phyloP scores from a whole-genome alignment of 1,140 invertebrate genomes.

The Venturia canescens region DNA sequence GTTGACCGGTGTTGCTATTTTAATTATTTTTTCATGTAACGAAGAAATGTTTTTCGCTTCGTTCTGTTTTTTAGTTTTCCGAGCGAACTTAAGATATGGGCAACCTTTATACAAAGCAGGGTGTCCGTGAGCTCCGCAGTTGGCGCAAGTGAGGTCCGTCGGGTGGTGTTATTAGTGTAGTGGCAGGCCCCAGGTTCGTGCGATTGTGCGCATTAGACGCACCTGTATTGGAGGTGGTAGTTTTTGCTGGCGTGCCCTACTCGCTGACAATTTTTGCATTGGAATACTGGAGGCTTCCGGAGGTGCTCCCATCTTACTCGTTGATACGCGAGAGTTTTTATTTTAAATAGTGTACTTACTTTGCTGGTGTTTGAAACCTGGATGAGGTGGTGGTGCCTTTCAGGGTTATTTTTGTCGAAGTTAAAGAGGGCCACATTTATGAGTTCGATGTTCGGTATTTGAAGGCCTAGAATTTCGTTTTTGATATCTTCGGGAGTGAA shows the following conservation, averaged over 20 bases:
- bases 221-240: neutral
- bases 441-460: neutral
- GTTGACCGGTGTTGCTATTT: neutral
- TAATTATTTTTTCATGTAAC: neutral
- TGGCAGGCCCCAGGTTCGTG: constrained; percentile 10
- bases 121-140: constrained; percentile 35
- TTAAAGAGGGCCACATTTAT: neutral
- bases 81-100: constrained; percentile 10
- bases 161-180: neutral
- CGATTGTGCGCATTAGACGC: constrained; percentile 24
- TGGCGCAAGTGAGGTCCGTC: constrained; percentile 24
- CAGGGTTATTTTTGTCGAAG: constrained; percentile 22
- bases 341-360: neutral
- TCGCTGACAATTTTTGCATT: constrained; percentile 23
- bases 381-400: constrained; percentile 11
- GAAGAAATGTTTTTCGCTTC: neutral
- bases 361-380: constrained; percentile 12
- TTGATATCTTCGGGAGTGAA: constrained; percentile 16
- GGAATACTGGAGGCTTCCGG: constrained; percentile 21
- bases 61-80: neutral
- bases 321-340: constrained; percentile 19
- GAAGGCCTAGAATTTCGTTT: neutral
- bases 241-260: constrained; percentile 20
- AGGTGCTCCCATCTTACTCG: constrained; percentile 47
- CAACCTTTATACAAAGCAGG: constrained; percentile 34